A percentile compares a stretch with the other conserved stretches of the same genome.
These are phyloP conservation scores for Anguilla marmorata DNA, from an alignment of 2,797 vertebrate genomes.

Conservation along the genomic window DNA sequence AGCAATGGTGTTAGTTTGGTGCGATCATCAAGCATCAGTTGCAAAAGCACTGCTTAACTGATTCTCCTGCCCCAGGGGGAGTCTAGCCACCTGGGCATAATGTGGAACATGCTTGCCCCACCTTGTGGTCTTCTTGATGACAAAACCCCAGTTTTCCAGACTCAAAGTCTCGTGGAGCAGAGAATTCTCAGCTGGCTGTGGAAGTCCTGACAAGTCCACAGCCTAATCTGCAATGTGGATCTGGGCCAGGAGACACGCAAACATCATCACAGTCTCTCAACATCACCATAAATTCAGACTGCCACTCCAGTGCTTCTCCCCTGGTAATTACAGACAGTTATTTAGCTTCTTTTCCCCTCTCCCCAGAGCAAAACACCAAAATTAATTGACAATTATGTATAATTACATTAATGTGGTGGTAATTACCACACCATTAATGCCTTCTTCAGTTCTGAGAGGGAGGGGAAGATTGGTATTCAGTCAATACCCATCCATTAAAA, in stretches of 20 bases:
- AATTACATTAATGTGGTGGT: neutral
- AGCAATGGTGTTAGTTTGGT: no score
- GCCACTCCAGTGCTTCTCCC: neutral
- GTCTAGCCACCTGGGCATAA: no score
- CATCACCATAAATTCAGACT: neutral
- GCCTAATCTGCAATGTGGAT: neutral
- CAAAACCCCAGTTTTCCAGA: neutral
- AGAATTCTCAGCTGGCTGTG: neutral
- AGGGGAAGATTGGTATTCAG: neutral
- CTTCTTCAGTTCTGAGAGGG: neutral
- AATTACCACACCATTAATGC: neutral
- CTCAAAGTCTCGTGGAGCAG: neutral
- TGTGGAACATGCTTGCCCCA: neutral
- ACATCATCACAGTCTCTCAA: neutral
- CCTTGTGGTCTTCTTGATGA: neutral
- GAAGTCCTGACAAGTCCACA: neutral
- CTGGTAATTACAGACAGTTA: neutral
- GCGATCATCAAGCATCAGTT: no score
- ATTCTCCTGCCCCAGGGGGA: no score
- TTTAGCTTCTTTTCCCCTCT: neutral
- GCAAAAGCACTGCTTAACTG: no score
- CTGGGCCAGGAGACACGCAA: neutral
- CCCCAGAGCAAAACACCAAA: neutral
- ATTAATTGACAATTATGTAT: neutral
- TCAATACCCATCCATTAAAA: neutral